Evolutionary conservation across 2,888 invertebrate genomes (phyloP).

Genomic region (Hypselothyrea guttata): DNA sequence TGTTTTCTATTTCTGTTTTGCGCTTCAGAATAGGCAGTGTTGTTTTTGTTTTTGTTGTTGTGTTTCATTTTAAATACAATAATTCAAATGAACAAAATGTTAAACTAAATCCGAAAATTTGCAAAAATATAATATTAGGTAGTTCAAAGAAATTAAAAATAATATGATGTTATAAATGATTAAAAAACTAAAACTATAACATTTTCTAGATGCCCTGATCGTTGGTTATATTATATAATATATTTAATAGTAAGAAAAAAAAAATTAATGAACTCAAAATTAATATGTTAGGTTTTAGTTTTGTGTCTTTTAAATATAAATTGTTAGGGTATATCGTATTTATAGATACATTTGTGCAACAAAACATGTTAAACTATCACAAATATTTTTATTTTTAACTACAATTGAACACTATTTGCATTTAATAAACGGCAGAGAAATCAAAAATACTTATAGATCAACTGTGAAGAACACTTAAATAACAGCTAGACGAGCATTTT

Average conservation of each 20-base stretch:
- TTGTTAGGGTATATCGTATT: not conserved
- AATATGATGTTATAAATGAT: constrained; percentile 7
- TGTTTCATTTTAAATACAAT: constrained; percentile 21
- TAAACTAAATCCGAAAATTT: constrained; percentile 28
- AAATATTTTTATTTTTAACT: constrained; percentile 53
- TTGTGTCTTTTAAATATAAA: constrained; percentile 3
- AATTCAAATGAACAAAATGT: constrained; percentile 10
- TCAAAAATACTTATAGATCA: constrained; percentile 13
- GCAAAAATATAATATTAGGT: not conserved
- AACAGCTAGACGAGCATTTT: no score
- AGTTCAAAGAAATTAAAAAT: constrained; percentile 16
- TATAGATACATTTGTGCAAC: not conserved
- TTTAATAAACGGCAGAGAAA: constrained; percentile 40
- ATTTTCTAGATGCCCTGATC: constrained; percentile 66
- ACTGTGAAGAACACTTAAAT: not conserved
- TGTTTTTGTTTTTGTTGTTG: constrained; percentile 54
- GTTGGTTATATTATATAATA: constrained; percentile 20
- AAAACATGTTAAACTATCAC: constrained; percentile 54
- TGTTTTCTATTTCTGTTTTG: constrained; percentile 35
- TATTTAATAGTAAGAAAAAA: not conserved
- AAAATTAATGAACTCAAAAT: not conserved
- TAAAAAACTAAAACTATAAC: constrained; percentile 47
- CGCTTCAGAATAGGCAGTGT: constrained; percentile 68
- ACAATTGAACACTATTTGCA: constrained; percentile 59
- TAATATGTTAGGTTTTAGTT: not conserved